Percentiles rank a stretch among this genome's conserved stretches.
Evolutionary conservation across 2,797 vertebrate species (phyloP).

Genomic region (Carapus acus): DNA sequence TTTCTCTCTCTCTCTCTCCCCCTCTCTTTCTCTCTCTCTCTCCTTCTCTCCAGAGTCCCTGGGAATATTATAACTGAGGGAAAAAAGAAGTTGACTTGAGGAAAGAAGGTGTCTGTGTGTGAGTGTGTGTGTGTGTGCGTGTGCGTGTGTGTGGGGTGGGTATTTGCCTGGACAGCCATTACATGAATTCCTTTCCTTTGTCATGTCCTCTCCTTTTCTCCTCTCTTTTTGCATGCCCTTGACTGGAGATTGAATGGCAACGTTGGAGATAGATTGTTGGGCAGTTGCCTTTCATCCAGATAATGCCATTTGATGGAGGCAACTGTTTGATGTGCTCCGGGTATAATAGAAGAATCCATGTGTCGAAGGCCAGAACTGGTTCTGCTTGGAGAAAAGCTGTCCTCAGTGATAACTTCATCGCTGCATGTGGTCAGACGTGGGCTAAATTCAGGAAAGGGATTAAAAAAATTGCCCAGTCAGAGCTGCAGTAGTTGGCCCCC

Average conservation of each 20-base stretch:
- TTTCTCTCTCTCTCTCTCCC: no score
- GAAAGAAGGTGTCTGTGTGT: slow-evolving; percentile 2
- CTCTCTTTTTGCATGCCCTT: slow-evolving; percentile 75
- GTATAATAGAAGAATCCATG: slow-evolving; percentile 63
- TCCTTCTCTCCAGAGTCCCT: slow-evolving; percentile 34
- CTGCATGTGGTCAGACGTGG: slow-evolving; percentile 91
- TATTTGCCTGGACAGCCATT: slow-evolving; percentile 31
- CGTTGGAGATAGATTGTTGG: slow-evolving; percentile 90
- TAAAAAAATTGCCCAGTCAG: slow-evolving; percentile 82
- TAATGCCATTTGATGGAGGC: slow-evolving; percentile 96
- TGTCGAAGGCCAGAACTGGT: slow-evolving; percentile 77
- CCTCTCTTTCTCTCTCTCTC: no score
- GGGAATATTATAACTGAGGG: slow-evolving; percentile 35
- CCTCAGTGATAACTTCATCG: slow-evolving; percentile 99
- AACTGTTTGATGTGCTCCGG: slow-evolving; percentile 91
- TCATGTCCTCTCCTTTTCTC: slow-evolving; percentile 42
- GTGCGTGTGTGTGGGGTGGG: no score
- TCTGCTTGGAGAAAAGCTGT: slow-evolving; percentile 93
- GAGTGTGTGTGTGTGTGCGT: no score
- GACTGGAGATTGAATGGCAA: slow-evolving; percentile 83
- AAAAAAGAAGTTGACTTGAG: slow-evolving; percentile 36
- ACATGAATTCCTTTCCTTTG: slow-evolving; percentile 38
- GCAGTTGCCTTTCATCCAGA: slow-evolving; percentile 98
- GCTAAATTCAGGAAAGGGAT: slow-evolving; percentile 91
- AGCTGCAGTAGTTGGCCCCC: slow-evolving; percentile 83